Percentiles rank a stretch among this genome's conserved stretches.
Conservation (phyloP, 2,797 vertebrate genomes). For the Tolypeutes matacus region DNA sequence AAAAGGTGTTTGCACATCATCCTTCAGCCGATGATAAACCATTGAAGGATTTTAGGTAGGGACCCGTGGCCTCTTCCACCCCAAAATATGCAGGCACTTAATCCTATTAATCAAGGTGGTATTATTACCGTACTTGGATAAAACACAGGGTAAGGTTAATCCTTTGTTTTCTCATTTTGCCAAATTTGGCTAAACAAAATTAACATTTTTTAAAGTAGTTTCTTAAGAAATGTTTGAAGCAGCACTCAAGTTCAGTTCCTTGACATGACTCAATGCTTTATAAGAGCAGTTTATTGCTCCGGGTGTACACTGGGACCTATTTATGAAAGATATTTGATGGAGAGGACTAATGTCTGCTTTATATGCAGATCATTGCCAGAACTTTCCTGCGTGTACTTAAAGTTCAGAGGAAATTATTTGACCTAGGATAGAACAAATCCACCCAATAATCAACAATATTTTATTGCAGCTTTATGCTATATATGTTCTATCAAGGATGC, state of each 20-base stretch:
- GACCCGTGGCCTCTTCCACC: accelerated
- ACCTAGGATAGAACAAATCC: constrained; percentile 8
- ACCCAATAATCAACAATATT: background rate
- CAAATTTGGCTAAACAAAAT: background rate
- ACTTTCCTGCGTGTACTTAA: background rate
- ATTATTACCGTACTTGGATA: accelerated
- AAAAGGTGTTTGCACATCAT: background rate
- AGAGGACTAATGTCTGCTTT: background rate
- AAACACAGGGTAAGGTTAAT: background rate
- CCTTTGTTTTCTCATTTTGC: background rate
- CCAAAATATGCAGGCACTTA: background rate
- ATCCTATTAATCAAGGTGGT: background rate
- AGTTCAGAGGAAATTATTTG: constrained; percentile 27
- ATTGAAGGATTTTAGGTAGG: background rate
- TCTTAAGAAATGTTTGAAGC: background rate
- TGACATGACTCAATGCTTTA: background rate
- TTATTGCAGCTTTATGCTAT: background rate
- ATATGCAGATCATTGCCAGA: background rate
- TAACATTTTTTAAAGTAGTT: background rate
- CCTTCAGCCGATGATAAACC: background rate
- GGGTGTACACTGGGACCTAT: background rate
- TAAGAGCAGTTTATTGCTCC: background rate
- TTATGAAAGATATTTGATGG: constrained; percentile 12
- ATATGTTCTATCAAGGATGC: background rate
- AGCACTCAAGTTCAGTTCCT: background rate